phyloP scores from a whole-genome alignment of 2,797 vertebrate genomes.

The Ficedula albicollis region DNA sequence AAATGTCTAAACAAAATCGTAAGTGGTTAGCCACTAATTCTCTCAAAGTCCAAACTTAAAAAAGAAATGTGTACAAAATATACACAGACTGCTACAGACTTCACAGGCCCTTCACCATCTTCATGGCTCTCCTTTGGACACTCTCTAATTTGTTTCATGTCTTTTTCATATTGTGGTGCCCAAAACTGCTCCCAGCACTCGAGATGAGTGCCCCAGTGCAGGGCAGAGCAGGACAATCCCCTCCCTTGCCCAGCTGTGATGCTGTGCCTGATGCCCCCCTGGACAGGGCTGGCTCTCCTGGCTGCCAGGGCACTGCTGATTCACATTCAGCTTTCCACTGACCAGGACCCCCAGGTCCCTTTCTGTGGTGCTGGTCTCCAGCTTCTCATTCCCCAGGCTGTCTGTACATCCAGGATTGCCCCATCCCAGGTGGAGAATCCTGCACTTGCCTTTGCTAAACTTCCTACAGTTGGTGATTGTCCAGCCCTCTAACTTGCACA shows the following conservation, averaged over 20 bases:
- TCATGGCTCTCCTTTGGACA: background rate
- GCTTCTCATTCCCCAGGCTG: background rate
- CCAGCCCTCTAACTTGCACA: background rate
- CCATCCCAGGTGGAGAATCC: background rate
- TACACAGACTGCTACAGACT: background rate
- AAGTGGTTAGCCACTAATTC: background rate
- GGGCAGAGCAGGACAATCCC: background rate
- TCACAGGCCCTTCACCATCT: background rate
- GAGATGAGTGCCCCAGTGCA: accelerated
- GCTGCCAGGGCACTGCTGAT: background rate
- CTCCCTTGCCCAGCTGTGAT: background rate
- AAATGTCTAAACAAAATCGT: background rate
- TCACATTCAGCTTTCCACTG: accelerated
- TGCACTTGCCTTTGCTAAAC: accelerated
- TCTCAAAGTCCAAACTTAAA: too few species aligned
- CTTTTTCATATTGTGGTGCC: too few species aligned
- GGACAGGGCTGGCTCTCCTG: accelerated
- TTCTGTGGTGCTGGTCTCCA: background rate
- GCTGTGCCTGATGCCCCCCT: background rate
- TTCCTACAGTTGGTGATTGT: background rate
- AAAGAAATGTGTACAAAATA: background rate
- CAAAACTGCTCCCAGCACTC: accelerated
- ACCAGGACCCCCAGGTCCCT: background rate
- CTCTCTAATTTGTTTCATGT: background rate
- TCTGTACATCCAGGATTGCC: background rate